Conservation (phyloP, 2,113 vertebrate species). For the Silurus asotus region DNA sequence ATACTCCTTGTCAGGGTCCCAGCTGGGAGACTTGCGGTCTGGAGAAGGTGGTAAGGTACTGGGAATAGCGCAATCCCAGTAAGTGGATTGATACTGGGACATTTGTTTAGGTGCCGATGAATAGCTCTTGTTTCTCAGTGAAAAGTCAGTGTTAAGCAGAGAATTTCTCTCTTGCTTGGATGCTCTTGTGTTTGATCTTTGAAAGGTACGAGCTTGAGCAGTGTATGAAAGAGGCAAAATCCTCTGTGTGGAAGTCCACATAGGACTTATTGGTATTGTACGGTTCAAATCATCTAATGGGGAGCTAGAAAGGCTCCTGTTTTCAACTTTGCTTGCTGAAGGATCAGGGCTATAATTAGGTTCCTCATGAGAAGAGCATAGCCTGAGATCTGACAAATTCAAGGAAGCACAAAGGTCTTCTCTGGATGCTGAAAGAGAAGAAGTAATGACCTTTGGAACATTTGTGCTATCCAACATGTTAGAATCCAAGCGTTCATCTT, state of each 20-base stretch:
- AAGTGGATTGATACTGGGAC: constrained; percentile 75
- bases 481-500: constrained; percentile 17
- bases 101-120: constrained; percentile 46
- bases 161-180: neutral
- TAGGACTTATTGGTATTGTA: constrained; percentile 54
- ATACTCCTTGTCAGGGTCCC: constrained; percentile 87
- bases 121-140: constrained; percentile 22
- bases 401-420: constrained; percentile 46
- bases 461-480: constrained; percentile 28
- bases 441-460: constrained; percentile 34
- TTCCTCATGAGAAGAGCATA: constrained; percentile 14
- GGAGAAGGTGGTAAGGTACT: constrained; percentile 75
- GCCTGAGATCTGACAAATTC: constrained; percentile 52
- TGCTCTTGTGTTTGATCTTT: constrained; percentile 32
- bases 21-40: constrained; percentile 76
- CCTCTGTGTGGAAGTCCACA: constrained; percentile 60
- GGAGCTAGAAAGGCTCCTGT: constrained; percentile 55
- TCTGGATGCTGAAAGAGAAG: constrained; percentile 28
- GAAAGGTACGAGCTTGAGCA: constrained; percentile 34
- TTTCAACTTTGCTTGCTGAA: constrained; percentile 31
- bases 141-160: constrained; percentile 12
- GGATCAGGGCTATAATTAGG: neutral
- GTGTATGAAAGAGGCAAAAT: constrained; percentile 48
- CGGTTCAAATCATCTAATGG: constrained; percentile 56
- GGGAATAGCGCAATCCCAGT: constrained; percentile 87